These are phyloP conservation scores for Hemitrygon akajei DNA, from an alignment of 2,797 vertebrate species.

Conservation along the genomic window DNA sequence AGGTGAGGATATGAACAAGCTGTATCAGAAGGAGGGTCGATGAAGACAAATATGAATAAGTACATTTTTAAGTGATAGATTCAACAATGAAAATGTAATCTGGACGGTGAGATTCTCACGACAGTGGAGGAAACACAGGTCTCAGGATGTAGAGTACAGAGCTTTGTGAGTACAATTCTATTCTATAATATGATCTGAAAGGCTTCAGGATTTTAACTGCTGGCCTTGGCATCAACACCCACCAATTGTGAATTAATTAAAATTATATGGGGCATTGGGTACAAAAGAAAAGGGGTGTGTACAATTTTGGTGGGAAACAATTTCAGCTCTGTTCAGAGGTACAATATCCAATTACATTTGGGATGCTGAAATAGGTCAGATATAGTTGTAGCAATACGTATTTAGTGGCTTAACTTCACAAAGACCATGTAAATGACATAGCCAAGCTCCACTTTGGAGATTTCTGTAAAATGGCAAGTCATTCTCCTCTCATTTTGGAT, in stretches of 20 bases:
- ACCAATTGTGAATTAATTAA: not conserved
- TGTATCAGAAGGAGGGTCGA: not conserved
- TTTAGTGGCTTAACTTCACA: not conserved
- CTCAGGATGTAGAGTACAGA: not conserved
- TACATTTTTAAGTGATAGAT: not conserved
- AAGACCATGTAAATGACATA: not conserved
- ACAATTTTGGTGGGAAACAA: not conserved
- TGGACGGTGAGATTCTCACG: not conserved
- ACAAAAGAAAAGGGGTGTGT: not conserved
- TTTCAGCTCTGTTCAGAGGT: not conserved
- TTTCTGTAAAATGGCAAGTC: not conserved
- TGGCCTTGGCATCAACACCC: not conserved
- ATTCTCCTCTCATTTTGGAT: not conserved
- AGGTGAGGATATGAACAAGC: not conserved
- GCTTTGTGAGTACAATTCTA: not conserved
- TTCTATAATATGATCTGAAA: not conserved
- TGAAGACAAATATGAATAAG: not conserved
- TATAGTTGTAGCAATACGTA: not conserved
- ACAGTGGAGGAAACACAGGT: not conserved
- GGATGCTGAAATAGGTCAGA: not conserved
- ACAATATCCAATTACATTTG: not conserved
- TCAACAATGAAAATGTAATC: not conserved
- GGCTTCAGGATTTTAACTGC: not conserved
- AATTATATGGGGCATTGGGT: not conserved
- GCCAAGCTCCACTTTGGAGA: not conserved